Conservation (phyloP, 2,797 vertebrate species). For the Spondyliosoma cantharus region DNA sequence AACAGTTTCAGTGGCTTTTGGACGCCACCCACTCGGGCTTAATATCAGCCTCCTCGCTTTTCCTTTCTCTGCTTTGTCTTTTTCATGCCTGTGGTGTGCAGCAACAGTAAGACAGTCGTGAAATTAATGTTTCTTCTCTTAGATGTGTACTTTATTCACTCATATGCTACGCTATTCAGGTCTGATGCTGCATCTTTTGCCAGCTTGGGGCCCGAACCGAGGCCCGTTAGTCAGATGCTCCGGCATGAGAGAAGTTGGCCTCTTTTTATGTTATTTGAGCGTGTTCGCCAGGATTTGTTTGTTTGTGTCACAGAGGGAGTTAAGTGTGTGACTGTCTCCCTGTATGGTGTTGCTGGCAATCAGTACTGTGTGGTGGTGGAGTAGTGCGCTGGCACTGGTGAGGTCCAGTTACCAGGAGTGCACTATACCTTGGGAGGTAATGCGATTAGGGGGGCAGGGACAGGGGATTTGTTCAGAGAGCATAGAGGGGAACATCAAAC, state of each 20-base stretch:
- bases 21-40: slow-evolving; percentile 56
- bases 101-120: slow-evolving; percentile 19
- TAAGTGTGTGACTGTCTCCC: slow-evolving; percentile 31
- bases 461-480: slow-evolving; percentile 80
- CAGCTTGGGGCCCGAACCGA: slow-evolving; percentile 36
- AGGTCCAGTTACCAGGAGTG: slow-evolving; percentile 73
- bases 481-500: slow-evolving; percentile 76
- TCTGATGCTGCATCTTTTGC: slow-evolving; percentile 44
- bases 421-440: slow-evolving; percentile 78
- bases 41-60: slow-evolving; percentile 42
- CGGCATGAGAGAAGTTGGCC: slow-evolving; percentile 18
- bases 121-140: slow-evolving; percentile 41
- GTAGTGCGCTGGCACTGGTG: slow-evolving; percentile 57
- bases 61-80: slow-evolving; percentile 38
- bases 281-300: slow-evolving; percentile 45
- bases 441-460: slow-evolving; percentile 78
- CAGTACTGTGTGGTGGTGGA: slow-evolving; percentile 23
- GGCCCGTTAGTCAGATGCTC: slow-evolving; percentile 13
- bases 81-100: slow-evolving; percentile 16
- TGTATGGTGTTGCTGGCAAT: slow-evolving; percentile 54
- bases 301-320: slow-evolving; percentile 39
- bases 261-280: slow-evolving; percentile 5
- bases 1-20: slow-evolving; percentile 75
- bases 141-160: slow-evolving; percentile 34
- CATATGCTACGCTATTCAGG: slow-evolving; percentile 46